Evolutionary conservation across 1,140 invertebrate genomes (phyloP), one percentile per base, ranked within the genome.

Genomic region (Dermatophagoides farinae): DNA sequence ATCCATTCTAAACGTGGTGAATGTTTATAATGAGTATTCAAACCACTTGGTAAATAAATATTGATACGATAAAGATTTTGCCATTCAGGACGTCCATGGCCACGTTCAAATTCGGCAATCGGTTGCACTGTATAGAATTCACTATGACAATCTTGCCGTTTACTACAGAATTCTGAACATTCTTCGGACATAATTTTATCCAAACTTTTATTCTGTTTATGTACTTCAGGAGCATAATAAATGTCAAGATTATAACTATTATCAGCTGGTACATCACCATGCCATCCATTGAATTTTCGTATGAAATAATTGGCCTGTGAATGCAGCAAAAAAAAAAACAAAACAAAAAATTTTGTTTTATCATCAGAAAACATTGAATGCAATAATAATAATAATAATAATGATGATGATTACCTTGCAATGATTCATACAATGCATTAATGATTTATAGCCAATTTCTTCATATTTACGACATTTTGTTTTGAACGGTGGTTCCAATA

Each of bases 381-480:
- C n/a, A n/a, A n/a, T n/a, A n/a, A n/a, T n/a, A n/a, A n/a, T n/a
- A n/a, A n/a, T n/a, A n/a, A n/a, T n/a, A n/a, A n/a, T n/a, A n/a
- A n/a, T n/a, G n/a, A n/a, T n/a, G n/a, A n/a, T n/a, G n/a, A n/a
- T n/a, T 20, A 44, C 57, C 40, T 60, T 60, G 31, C 58, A 60
- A 12, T 14, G 18, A 23, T 49, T n/a, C 9, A 60, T 60, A 23
- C 58, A 60, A 52, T 60, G 58, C 11, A 44, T 31, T 40, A 47
- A 22, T 18, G 43, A 49, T 23, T 50, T 49, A 41, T 60, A 60
- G 14, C 58, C 58, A 39, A 60, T 49, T 25, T 20, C 39, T 11
- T 43, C 61, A 31, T 61, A 61, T 9, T 61, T 31, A 11, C 41
- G 40, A 39, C 60, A 61, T 14, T 10, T 59, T 16, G 60, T 61